These are phyloP conservation scores for Agelastica alni DNA, from an alignment of 2,888 invertebrate genomes.

Conservation along the genomic window DNA sequence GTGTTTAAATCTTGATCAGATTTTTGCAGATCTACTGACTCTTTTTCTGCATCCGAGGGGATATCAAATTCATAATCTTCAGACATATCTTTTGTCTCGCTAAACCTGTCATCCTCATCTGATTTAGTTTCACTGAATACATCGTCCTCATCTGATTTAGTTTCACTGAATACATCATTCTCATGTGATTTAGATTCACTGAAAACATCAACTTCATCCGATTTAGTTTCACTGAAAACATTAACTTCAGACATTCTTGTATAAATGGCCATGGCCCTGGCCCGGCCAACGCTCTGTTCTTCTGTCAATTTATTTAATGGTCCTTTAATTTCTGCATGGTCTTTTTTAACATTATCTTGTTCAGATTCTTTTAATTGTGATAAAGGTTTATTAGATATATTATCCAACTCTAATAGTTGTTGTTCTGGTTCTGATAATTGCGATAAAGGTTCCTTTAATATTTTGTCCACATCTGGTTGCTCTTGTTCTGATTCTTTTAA, in stretches of 20 bases:
- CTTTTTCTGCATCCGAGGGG: conserved; percentile 35
- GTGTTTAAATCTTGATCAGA: not conserved
- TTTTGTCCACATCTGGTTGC: too few relatives aligned
- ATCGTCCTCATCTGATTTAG: not conserved
- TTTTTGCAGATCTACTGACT: not conserved
- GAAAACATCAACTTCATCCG: not conserved
- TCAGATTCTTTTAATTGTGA: too few relatives aligned
- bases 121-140: not conserved
- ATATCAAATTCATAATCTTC: conserved; percentile 36
- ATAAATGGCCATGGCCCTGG: too few relatives aligned
- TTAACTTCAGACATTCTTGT: not conserved
- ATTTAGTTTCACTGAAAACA: not conserved
- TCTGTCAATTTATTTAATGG: not conserved
- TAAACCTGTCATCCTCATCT: conserved; percentile 21
- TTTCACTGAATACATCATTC: not conserved
- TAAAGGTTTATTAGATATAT: too few relatives aligned
- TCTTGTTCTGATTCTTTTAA: too few relatives aligned
- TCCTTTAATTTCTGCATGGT: not conserved
- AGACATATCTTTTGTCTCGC: conserved; percentile 21
- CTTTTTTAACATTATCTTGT: too few relatives aligned
- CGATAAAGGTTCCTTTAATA: too few relatives aligned
- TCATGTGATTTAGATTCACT: not conserved
- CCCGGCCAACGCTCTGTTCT: too few relatives aligned
- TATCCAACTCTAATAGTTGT: too few relatives aligned
- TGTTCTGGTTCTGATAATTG: too few relatives aligned